These are phyloP conservation scores for Mesochorus sp. DNA, from an alignment of 2,888 invertebrate species.

Conservation along the genomic window DNA sequence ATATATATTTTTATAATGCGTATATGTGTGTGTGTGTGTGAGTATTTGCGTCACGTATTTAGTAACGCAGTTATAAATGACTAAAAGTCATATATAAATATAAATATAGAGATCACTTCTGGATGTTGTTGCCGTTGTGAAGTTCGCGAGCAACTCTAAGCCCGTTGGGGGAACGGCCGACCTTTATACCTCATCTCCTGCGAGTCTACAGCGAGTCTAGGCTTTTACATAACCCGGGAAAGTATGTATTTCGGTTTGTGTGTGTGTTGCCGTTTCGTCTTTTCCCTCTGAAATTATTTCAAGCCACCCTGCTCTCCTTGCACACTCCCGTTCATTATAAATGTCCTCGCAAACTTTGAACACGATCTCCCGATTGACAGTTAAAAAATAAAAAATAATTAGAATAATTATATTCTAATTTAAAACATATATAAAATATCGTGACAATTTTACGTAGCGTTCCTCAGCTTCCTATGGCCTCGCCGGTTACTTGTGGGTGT, in stretches of 20 bases:
- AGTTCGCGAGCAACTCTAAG: slow-evolving; percentile 80
- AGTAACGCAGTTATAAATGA: slow-evolving; percentile 27
- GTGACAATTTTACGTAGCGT: not conserved
- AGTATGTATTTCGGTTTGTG: slow-evolving; percentile 77
- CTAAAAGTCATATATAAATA: slow-evolving; percentile 21
- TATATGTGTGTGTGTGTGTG: not conserved
- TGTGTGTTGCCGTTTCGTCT: slow-evolving; percentile 21
- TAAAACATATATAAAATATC: no score
- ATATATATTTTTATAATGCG: not conserved
- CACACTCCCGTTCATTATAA: not conserved
- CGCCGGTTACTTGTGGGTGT: not conserved
- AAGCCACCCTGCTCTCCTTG: slow-evolving; percentile 49
- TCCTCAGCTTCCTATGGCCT: not conserved
- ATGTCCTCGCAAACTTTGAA: slow-evolving; percentile 1
- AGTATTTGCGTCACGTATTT: slow-evolving; percentile 10
- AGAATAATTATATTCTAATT: not conserved
- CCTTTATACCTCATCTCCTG: slow-evolving; percentile 79
- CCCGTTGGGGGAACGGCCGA: slow-evolving; percentile 78
- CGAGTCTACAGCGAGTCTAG: slow-evolving; percentile 71
- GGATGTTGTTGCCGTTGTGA: slow-evolving; percentile 78
- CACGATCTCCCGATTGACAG: not conserved
- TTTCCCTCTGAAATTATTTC: slow-evolving; percentile 57
- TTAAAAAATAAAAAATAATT: not conserved
- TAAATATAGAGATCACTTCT: slow-evolving; percentile 68
- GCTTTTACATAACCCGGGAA: slow-evolving; percentile 81